These are phyloP conservation scores for Stegostoma tigrinum DNA, from an alignment of 2,113 vertebrate genomes.

Conservation along the genomic window DNA sequence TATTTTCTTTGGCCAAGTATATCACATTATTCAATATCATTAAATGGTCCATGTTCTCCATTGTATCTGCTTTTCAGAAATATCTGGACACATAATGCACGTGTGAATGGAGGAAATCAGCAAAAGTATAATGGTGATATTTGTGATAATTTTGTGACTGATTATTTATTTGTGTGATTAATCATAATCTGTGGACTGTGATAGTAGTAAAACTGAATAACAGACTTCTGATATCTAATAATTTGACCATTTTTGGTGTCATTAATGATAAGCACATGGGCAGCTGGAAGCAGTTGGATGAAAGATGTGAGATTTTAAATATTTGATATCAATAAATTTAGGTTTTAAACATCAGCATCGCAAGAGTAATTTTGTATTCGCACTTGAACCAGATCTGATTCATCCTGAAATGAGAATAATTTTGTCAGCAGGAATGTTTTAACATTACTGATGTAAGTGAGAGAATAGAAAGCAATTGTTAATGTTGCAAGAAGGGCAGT, in stretches of 20 bases:
- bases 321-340: not conserved
- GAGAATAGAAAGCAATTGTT: not conserved
- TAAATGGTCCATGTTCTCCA: not conserved
- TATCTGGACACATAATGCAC: not conserved
- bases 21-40: not conserved
- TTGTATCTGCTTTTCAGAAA: not conserved
- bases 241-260: not conserved
- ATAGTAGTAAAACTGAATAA: not conserved
- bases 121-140: not conserved
- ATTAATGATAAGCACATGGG: not conserved
- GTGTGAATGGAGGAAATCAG: not conserved
- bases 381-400: not conserved
- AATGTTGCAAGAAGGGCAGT: not conserved
- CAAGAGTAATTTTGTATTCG: not conserved
- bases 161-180: constrained; percentile 5
- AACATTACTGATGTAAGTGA: not conserved
- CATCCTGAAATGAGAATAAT: not conserved
- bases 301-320: not conserved
- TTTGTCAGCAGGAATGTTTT: not conserved
- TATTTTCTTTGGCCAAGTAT: not conserved
- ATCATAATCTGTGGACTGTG: not conserved
- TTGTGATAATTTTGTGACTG: not conserved
- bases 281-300: not conserved
- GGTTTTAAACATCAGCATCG: not conserved
- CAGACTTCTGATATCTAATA: not conserved